Base-by-base conservation (phyloP, 2,888 invertebrate genomes). In the Dermolepida albohirtum region DNA sequence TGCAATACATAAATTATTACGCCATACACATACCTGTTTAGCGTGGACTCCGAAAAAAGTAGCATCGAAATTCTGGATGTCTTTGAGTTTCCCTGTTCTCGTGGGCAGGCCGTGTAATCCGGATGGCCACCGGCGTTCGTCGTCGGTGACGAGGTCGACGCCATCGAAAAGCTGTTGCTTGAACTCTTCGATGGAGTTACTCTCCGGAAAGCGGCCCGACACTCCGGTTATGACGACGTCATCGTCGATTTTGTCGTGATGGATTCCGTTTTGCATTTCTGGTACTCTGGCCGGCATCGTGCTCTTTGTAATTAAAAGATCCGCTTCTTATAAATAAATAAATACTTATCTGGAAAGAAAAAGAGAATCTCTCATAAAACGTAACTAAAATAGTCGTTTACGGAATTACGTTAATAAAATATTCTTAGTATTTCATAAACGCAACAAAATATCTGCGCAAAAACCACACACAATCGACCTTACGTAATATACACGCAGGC, bases 101-200 rank as follows among this genome's bases (percentile, higher is more conserved):
- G 88, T 87, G 17, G 96, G 95, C 64, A 96, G 82, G 11, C 94
- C 95, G 82, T 92, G 89, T 6, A 95, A 81, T 39, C 93, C 93
- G 73, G 90, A 87, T 5, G 92, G 89, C 97, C 97, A 98, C 80
- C 97, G 87, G 73, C 95, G 87, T 74, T 92, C 93, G 81, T 97
- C 96, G 74, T 93, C 96, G 34, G 95, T 97, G 71, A 98, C 92
- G 86, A 98, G 90, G 82, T 98, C 98, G 50, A 95, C 89, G 64
- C 95, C 95, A 70, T 92, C 92, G 83, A 96, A 92, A 64, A 98
- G 89, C 83, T 97, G 92, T 78, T 93, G 88, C 78, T 92, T 92
- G 84, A 98, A 98, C 85, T 98, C 98, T 75, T 94, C 94, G 79
- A 98, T 92, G 83, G 87, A 92, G 76, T 91, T 89, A 72, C 94